phyloP scores from a whole-genome alignment of 1,140 invertebrate species.

The Tetraneura akinire region DNA sequence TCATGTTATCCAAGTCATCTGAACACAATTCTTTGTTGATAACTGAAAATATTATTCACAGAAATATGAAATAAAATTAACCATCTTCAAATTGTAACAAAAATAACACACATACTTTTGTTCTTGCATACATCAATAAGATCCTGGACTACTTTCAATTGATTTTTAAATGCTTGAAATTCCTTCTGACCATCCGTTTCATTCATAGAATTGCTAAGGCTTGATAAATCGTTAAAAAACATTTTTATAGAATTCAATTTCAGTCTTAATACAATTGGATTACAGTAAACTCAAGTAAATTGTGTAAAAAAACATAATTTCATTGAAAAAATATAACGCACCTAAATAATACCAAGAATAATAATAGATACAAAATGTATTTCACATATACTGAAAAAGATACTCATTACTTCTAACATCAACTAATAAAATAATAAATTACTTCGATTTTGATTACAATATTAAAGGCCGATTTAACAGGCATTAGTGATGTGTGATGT shows the following conservation, averaged over 20 bases:
- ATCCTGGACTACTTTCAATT: neutral
- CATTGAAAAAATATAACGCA: too few species aligned
- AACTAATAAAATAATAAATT: too few species aligned
- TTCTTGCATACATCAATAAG: neutral
- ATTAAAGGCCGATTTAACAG: too few species aligned
- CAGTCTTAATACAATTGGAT: too few species aligned
- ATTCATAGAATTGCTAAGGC: neutral
- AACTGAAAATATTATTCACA: conserved; percentile 4
- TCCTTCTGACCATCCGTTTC: neutral
- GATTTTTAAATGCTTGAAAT: neutral
- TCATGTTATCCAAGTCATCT: neutral
- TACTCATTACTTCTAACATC: too few species aligned
- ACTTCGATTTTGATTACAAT: too few species aligned
- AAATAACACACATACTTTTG: neutral
- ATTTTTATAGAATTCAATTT: neutral
- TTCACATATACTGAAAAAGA: too few species aligned
- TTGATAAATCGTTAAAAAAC: neutral
- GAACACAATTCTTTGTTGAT: neutral
- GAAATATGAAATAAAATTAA: neutral
- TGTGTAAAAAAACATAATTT: too few species aligned
- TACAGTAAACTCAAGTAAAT: too few species aligned
- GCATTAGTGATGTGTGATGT: too few species aligned
- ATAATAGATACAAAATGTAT: too few species aligned
- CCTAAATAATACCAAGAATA: too few species aligned
- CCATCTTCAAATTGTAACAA: neutral